Conservation (phyloP, 2,888 invertebrate genomes). For the Conchocele bisecta region DNA sequence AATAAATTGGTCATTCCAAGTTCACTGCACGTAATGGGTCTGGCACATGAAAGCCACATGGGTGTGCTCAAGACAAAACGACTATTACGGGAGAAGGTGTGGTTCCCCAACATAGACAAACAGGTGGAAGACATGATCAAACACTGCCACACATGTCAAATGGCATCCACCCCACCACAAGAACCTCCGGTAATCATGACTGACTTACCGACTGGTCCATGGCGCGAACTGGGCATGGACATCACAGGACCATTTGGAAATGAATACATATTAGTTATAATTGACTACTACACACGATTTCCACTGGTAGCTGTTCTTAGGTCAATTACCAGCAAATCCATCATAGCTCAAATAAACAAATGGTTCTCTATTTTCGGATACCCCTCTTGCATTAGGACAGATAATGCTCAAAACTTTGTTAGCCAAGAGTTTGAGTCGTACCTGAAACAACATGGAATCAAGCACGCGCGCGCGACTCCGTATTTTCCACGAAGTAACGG, state of each 20-base stretch:
- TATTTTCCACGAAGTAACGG: no score
- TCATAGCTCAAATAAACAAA: no score
- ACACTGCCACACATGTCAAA: slow-evolving; percentile 23
- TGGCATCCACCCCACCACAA: not conserved
- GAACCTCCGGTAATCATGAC: slow-evolving; percentile 17
- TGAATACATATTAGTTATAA: no score
- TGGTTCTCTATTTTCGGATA: no score
- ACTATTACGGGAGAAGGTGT: slow-evolving; percentile 32
- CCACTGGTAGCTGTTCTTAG: no score
- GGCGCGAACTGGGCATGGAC: slow-evolving; percentile 19
- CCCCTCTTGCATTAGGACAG: no score
- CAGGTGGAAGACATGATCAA: slow-evolving; percentile 16
- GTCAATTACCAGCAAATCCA: no score
- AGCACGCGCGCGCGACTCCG: no score
- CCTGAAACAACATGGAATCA: no score
- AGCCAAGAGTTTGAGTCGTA: no score
- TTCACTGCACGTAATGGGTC: slow-evolving; percentile 5
- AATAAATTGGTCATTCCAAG: slow-evolving; percentile 24
- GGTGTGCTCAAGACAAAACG: slow-evolving; percentile 44
- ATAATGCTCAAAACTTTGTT: no score
- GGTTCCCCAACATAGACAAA: slow-evolving; percentile 33
- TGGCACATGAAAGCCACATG: slow-evolving; percentile 40
- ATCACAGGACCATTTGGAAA: slow-evolving; percentile 22
- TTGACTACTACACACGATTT: no score
- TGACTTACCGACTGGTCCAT: slow-evolving; percentile 18